Evolutionary conservation across 2,113 vertebrate species (phyloP), one percentile per base, ranked within the genome.

Genomic region (Atrichornis clamosus): DNA sequence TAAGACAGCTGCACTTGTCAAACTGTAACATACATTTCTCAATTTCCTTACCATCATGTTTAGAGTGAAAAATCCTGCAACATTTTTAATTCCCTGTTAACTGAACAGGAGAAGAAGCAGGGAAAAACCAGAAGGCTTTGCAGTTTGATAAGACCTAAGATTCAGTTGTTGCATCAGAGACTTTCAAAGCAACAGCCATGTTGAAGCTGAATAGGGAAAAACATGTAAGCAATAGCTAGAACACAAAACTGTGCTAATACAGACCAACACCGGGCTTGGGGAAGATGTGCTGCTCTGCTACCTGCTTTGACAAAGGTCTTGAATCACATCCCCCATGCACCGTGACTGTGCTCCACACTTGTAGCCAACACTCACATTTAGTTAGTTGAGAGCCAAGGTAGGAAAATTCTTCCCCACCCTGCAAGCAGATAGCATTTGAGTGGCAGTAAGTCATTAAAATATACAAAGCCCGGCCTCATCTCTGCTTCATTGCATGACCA

Each of bases 321-420:
- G 0, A 87, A 78, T 33, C 53, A 72, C 3, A 6, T 27, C 4
- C 13, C 21, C 37, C 60, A 1, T 0, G 13, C 53, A 42, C 27
- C 0, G 0, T 33, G 60, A 39, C 42, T 1, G 1, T 27, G 33
- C 35, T 55, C 37, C 47, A 46, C 0, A 0, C n/a, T 30, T 20
- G 28, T 2, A 58, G 55, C 6, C 30, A 28, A 32, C 17, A 69
- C 27, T 69, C 55, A 32, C 0, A 1, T 58, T 73, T 46, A 56
- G 12, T 7, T 62, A 2, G 4, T n/a, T n/a, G 42, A 92, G 49
- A 83, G 52, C 15, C 53, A 72, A 83, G 37, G 73, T 10, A 49
- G 52, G 28, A 81, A 58, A 84, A 24, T 19, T 70, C 35, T 41
- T 74, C 17, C 13, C 23, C 15, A 67, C 5, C 11, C 32, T 46